Percentiles rank a stretch among this genome's conserved stretches.
These are phyloP conservation scores for Macrophya alboannulata DNA, from an alignment of 2,888 invertebrate genomes.

Conservation along the genomic window DNA sequence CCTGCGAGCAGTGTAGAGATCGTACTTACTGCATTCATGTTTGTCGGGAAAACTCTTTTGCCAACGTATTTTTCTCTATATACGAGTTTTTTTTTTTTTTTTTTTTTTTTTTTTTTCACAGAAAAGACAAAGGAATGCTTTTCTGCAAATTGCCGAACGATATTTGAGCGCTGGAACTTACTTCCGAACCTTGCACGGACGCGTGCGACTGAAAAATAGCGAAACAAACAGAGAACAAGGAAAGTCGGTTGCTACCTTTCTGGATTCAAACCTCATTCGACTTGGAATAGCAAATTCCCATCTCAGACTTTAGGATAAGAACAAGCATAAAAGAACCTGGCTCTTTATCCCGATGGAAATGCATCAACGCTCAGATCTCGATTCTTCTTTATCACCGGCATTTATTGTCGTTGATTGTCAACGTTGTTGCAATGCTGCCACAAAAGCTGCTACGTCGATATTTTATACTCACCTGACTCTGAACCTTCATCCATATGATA, in stretches of 20 bases:
- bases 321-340: constrained; percentile 4
- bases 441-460: constrained; percentile 17
- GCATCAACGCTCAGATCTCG: constrained; percentile 31
- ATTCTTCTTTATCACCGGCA: constrained; percentile 10
- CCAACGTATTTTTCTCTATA: constrained; percentile 9
- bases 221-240: constrained; percentile 32
- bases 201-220: constrained; percentile 39
- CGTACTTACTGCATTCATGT: not conserved
- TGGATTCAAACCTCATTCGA: constrained; percentile 46
- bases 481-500: not conserved
- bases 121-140: constrained; percentile 50
- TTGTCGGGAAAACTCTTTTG: constrained; percentile 3
- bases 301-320: constrained; percentile 16
- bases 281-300: constrained; percentile 38
- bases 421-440: not conserved
- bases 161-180: constrained; percentile 33
- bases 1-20: not conserved
- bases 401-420: constrained; percentile 18
- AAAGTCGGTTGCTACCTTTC: constrained; percentile 27
- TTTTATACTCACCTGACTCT: not conserved
- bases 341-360: constrained; percentile 23
- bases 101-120: not conserved
- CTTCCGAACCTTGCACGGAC: constrained; percentile 6
- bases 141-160: constrained; percentile 49
- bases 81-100: not conserved